phyloP scores from a whole-genome alignment of 2,797 vertebrate genomes.

The Chiroxiphia lanceolata region DNA sequence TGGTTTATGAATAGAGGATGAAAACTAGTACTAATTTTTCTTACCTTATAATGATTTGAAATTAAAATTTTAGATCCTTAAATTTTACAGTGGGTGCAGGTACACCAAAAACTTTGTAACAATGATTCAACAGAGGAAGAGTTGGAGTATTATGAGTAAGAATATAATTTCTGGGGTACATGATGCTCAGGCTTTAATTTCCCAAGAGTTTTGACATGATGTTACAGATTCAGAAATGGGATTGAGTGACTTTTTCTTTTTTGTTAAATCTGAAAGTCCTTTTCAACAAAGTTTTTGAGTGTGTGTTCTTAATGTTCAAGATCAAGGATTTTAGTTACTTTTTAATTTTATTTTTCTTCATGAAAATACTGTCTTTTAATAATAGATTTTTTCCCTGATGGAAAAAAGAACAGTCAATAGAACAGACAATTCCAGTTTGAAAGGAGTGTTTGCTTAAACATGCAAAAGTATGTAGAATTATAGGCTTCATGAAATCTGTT shows the following conservation, averaged over 20 bases:
- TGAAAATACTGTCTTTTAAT: background rate
- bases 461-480: background rate
- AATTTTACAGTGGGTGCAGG: background rate
- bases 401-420: background rate
- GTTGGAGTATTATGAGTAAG: background rate
- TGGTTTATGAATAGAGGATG: background rate
- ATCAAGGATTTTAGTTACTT: background rate
- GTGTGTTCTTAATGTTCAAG: background rate
- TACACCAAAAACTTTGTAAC: background rate
- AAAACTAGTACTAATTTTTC: background rate
- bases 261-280: background rate
- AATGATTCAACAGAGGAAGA: background rate
- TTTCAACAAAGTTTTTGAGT: background rate
- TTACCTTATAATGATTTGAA: background rate
- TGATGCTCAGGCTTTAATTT: background rate
- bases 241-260: background rate
- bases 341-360: background rate
- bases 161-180: background rate
- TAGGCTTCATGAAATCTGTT: background rate
- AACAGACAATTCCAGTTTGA: background rate
- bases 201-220: background rate
- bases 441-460: background rate
- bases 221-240: background rate
- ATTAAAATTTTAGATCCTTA: background rate
- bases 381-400: background rate